phyloP scores from a whole-genome alignment of 2,797 vertebrate species.

The Parauchenoglanis punctatus region DNA sequence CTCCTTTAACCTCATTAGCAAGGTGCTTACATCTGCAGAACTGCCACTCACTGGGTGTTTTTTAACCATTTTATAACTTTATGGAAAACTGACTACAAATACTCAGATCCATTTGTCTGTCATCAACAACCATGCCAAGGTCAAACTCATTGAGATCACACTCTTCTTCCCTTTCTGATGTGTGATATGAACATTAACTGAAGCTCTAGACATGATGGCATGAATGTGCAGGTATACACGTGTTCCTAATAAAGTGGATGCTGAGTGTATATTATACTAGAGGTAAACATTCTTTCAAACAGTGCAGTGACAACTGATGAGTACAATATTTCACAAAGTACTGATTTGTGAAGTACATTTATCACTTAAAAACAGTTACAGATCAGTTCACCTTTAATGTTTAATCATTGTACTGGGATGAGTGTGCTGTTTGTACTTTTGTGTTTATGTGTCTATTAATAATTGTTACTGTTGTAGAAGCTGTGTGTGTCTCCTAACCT shows the following conservation, averaged over 20 bases:
- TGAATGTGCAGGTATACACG: not conserved
- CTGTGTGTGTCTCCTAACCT: slow-evolving; percentile 76
- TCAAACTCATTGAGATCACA: not conserved
- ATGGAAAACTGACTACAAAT: not conserved
- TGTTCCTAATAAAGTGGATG: slow-evolving; percentile 4
- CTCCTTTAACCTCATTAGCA: not conserved
- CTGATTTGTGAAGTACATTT: not conserved
- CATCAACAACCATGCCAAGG: not conserved
- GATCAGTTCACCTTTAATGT: not conserved
- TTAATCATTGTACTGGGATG: not conserved
- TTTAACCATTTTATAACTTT: not conserved
- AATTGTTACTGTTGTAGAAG: slow-evolving; percentile 21
- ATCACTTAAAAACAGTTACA: not conserved
- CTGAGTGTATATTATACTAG: not conserved
- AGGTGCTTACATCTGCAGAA: not conserved
- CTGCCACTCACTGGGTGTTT: not conserved
- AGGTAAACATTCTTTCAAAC: not conserved
- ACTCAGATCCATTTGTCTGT: not conserved
- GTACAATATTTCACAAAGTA: not conserved
- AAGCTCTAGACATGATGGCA: not conserved
- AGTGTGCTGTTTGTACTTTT: not conserved
- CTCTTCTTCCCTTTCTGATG: not conserved
- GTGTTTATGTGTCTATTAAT: slow-evolving; percentile 35
- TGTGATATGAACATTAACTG: not conserved
- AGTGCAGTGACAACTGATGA: not conserved